Evolutionary conservation across 2,797 vertebrate genomes (phyloP).

Genomic region (Onychomys torridus): DNA sequence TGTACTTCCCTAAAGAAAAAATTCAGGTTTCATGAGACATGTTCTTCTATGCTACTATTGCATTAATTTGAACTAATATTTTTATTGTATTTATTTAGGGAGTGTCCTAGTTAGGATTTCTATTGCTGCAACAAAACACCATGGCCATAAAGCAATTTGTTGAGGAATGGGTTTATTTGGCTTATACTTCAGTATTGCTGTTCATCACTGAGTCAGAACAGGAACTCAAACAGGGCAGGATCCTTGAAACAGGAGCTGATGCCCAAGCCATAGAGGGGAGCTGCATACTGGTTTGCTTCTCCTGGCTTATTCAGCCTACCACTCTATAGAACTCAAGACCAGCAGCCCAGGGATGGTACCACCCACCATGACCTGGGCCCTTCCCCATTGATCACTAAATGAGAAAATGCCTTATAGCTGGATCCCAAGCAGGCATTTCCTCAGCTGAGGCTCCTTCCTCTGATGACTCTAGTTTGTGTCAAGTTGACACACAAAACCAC

Average conservation of each 20-base stretch:
- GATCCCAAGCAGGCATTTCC: not conserved
- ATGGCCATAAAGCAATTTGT: not conserved
- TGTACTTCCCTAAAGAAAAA: not conserved
- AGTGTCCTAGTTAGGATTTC: not conserved
- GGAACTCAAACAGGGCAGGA: not conserved
- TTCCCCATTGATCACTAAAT: not conserved
- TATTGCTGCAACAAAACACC: not conserved
- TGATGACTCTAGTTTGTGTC: not conserved
- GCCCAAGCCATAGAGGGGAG: not conserved
- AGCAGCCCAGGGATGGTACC: not conserved
- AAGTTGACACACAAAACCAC: not conserved
- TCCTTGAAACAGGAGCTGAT: not conserved
- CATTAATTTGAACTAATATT: not conserved
- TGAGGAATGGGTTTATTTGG: not conserved
- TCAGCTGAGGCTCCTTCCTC: not conserved
- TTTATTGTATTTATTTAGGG: not conserved
- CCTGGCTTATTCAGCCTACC: not conserved
- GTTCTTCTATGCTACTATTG: not conserved
- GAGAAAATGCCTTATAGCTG: not conserved
- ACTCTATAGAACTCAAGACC: not conserved
- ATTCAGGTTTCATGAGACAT: slow-evolving; percentile 3
- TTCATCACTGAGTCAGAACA: not conserved
- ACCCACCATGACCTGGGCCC: not conserved
- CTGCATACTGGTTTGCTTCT: not conserved
- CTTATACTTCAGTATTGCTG: not conserved